phyloP scores from a whole-genome alignment of 2,113 vertebrate genomes.

The Platysteira castanea region DNA sequence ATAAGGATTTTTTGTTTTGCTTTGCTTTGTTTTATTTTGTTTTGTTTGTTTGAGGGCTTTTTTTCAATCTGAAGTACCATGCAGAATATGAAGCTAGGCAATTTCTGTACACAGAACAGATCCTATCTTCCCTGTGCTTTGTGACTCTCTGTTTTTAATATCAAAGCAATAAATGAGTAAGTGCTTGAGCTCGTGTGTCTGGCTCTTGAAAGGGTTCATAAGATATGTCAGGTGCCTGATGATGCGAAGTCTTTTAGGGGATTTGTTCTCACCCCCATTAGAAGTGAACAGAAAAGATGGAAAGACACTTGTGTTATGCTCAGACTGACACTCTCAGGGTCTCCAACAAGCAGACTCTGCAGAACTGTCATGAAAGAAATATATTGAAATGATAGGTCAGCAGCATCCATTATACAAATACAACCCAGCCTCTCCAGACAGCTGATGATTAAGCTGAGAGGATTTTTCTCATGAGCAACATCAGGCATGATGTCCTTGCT shows the following conservation, averaged over 20 bases:
- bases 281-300: background rate
- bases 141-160: background rate
- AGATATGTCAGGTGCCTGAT: background rate
- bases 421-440: background rate
- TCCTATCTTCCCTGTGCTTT: background rate
- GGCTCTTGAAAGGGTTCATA: background rate
- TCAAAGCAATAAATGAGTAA: slow-evolving; percentile 23
- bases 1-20: background rate
- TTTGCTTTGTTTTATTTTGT: background rate
- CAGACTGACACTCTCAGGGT: background rate
- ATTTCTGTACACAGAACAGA: background rate
- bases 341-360: background rate
- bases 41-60: background rate
- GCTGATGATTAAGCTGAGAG: background rate
- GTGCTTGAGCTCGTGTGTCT: background rate
- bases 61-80: background rate
- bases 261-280: background rate
- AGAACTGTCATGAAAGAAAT: background rate
- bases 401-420: background rate
- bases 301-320: background rate
- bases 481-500: background rate
- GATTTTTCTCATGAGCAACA: background rate
- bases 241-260: background rate
- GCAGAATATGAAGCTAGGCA: background rate
- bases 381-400: background rate